A percentile compares a stretch with the other conserved stretches of the same genome.
These are phyloP conservation scores for Peromyscus leucopus DNA, from an alignment of 2,113 vertebrate species.

Conservation along the genomic window DNA sequence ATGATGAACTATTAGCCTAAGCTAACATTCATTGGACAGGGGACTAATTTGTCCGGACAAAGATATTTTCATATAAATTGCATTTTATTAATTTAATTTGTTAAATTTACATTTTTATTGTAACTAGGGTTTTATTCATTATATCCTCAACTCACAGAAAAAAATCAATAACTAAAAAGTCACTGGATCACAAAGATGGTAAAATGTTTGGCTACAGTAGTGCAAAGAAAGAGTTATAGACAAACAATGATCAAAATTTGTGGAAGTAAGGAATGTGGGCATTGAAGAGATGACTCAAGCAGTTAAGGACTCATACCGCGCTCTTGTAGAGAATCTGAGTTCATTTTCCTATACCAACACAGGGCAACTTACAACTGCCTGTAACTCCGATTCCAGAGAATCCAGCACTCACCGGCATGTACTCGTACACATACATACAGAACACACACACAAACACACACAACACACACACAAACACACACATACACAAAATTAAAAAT, in stretches of 20 bases:
- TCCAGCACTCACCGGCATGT: neutral
- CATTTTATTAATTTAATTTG: conserved; percentile 71
- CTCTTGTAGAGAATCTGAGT: neutral
- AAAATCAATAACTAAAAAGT: conserved; percentile 59
- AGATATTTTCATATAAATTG: conserved; percentile 72
- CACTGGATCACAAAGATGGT: conserved; percentile 13
- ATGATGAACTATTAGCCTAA: neutral
- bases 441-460: neutral
- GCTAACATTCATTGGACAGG: conserved; percentile 43
- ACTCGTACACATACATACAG: neutral
- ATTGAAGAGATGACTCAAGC: neutral
- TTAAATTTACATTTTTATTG: conserved; percentile 69
- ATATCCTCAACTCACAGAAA: neutral
- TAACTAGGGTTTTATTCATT: conserved; percentile 60
- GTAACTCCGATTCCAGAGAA: neutral
- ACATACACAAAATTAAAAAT: neutral
- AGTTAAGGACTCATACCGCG: too few relatives aligned
- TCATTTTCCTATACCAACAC: neutral
- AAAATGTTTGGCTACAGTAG: conserved; percentile 27
- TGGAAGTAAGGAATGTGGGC: neutral
- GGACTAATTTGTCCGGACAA: conserved; percentile 47
- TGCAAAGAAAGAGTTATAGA: neutral
- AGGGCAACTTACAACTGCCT: neutral
- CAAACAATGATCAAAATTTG: neutral
- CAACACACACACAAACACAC: neutral